phyloP scores from a whole-genome alignment of 2,888 invertebrate genomes.

The Andrena bicolor region DNA sequence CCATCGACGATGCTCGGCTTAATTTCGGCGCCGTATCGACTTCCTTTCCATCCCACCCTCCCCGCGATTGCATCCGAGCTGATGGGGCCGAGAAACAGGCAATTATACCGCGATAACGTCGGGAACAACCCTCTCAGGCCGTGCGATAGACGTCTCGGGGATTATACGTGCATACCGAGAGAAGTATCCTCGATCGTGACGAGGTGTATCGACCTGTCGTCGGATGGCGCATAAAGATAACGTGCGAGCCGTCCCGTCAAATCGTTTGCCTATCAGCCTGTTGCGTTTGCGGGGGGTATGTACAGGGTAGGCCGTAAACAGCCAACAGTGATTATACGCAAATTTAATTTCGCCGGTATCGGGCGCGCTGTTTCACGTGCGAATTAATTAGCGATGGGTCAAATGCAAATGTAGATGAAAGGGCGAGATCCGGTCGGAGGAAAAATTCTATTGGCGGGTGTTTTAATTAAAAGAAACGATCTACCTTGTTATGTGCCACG shows the following conservation, averaged over 20 bases:
- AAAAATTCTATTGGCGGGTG: too few relatives aligned
- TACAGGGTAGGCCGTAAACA: neutral
- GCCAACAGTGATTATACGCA: neutral
- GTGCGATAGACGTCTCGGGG: constrained; percentile 51
- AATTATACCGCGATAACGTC: constrained; percentile 73
- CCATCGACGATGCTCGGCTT: constrained; percentile 6
- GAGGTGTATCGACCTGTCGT: constrained; percentile 4
- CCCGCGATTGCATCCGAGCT: constrained; percentile 55
- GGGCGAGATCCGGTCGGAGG: too few relatives aligned
- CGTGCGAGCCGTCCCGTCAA: neutral
- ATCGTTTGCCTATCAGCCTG: constrained; percentile 26
- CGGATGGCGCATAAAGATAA: constrained; percentile 23
- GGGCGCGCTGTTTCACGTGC: too few relatives aligned
- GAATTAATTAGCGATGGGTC: too few relatives aligned
- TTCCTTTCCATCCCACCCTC: neutral
- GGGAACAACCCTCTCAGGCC: constrained; percentile 43
- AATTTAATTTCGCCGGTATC: too few relatives aligned
- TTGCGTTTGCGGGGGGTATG: constrained; percentile 7
- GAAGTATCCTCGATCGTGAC: constrained; percentile 31
- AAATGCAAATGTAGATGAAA: too few relatives aligned
- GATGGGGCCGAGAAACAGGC: constrained; percentile 82
- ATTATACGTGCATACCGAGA: constrained; percentile 25
- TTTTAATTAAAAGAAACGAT: constrained; percentile 12
- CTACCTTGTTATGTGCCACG: neutral
- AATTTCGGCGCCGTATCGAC: constrained; percentile 54